phyloP scores from a whole-genome alignment of 2,888 invertebrate species.

The Loripinus fragilis region DNA sequence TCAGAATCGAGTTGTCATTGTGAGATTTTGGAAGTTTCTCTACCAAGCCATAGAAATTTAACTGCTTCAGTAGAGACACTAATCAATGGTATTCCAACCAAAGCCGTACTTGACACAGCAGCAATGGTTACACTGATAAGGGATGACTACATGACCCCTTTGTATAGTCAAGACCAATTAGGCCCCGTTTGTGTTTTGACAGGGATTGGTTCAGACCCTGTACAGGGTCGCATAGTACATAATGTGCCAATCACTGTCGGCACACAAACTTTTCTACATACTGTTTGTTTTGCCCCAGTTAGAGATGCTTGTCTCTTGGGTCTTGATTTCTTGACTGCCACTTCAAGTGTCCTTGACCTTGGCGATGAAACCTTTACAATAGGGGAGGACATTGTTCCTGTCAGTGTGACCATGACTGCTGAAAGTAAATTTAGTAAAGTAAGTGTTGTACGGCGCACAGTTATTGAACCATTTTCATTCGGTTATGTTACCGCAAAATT shows the following conservation, averaged over 20 bases:
- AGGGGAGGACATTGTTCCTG: not conserved
- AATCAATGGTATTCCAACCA: not conserved
- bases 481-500: not conserved
- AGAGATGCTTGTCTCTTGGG: not conserved
- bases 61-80: not conserved
- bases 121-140: not conserved
- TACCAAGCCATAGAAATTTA: slow-evolving; percentile 6
- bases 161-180: not conserved
- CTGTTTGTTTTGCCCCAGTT: not conserved
- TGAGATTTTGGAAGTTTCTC: not conserved
- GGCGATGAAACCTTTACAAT: not conserved
- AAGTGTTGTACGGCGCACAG: not conserved
- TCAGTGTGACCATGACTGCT: slow-evolving; percentile 3
- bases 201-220: slow-evolving; percentile 7
- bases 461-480: not conserved
- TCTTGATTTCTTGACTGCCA: not conserved
- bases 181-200: slow-evolving; percentile 4
- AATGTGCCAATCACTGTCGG: slow-evolving; percentile 4
- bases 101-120: not conserved
- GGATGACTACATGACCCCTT: not conserved
- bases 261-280: not conserved
- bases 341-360: not conserved
- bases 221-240: not conserved
- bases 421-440: not conserved
- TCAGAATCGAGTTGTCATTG: not conserved